A percentile compares a stretch with the other conserved stretches of the same genome.
Evolutionary conservation across 1,140 invertebrate species (phyloP).

Genomic region (Mycetomoellerius zeteki): DNA sequence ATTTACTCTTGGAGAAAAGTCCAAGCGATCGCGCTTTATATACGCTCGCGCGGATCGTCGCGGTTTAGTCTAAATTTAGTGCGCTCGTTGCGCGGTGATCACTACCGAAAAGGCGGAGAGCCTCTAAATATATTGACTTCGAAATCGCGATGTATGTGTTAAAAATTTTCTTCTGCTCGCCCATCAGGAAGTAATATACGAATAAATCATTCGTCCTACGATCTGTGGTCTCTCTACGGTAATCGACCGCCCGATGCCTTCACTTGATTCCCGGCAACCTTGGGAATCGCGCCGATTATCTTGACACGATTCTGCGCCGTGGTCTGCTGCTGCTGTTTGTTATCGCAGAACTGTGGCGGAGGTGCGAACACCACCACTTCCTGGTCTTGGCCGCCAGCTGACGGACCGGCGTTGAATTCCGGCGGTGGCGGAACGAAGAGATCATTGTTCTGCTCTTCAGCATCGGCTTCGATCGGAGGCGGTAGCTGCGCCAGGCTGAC

Average conservation of each 20-base stretch:
- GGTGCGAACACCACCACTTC: conserved; percentile 88
- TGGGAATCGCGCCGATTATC: conserved; percentile 93
- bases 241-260: conserved; percentile 87
- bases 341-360: conserved; percentile 91
- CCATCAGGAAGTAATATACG: conserved; percentile 10
- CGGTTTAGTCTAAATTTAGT: conserved; percentile 38
- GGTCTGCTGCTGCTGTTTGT: conserved; percentile 77
- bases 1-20: conserved; percentile 56
- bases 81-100: conserved; percentile 43
- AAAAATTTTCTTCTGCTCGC: conserved; percentile 33
- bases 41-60: conserved; percentile 16
- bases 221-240: conserved; percentile 82
- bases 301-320: conserved; percentile 88
- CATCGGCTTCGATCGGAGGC: conserved; percentile 92
- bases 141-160: conserved; percentile 59
- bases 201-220: neutral
- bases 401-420: conserved; percentile 89
- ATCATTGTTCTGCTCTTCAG: conserved; percentile 89
- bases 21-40: conserved; percentile 21
- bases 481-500: conserved; percentile 93
- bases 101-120: conserved; percentile 55
- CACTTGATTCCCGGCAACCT: conserved; percentile 85
- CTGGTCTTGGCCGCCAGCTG: conserved; percentile 86
- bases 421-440: conserved; percentile 93
- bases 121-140: conserved; percentile 74